A percentile compares a stretch with the other conserved stretches of the same genome.
These are phyloP conservation scores for Rhinatrema bivittatum DNA, from an alignment of 2,797 vertebrate genomes.

Conservation along the genomic window DNA sequence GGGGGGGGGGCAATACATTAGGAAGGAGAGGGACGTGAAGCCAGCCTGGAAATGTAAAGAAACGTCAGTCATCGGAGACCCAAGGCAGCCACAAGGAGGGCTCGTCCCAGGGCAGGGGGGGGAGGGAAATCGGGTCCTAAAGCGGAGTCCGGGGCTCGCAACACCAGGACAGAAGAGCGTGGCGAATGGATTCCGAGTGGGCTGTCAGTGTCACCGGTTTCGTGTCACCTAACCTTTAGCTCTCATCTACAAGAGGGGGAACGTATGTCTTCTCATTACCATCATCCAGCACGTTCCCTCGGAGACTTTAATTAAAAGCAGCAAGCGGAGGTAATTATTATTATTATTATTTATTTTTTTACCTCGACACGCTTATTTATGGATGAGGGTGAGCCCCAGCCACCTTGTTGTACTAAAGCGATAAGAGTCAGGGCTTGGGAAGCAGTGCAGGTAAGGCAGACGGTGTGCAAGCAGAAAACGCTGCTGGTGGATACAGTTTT, in stretches of 20 bases:
- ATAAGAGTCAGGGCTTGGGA: constrained; percentile 19
- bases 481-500: constrained; percentile 1
- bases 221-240: constrained; percentile 71
- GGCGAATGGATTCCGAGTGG: constrained; percentile 66
- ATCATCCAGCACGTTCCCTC: constrained; percentile 90
- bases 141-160: constrained; percentile 8
- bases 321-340: constrained; percentile 82
- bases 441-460: constrained; percentile 24
- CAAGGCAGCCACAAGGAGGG: too few species aligned
- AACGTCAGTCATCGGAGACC: too few species aligned
- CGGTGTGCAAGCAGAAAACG: background rate
- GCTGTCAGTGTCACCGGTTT: constrained; percentile 72
- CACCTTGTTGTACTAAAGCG: constrained; percentile 33
- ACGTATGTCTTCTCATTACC: constrained; percentile 83
- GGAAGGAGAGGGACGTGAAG: too few species aligned
- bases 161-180: constrained; percentile 44
- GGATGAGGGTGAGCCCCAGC: constrained; percentile 41
- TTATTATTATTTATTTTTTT: too few species aligned
- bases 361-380: constrained; percentile 60
- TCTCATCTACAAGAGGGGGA: constrained; percentile 66
- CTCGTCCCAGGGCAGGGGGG: background rate
- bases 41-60: too few species aligned
- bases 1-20: too few species aligned
- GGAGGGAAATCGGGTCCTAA: too few species aligned
- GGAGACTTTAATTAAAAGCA: constrained; percentile 94